phyloP scores from a whole-genome alignment of 2,888 invertebrate species.

The Beris morrisii region DNA sequence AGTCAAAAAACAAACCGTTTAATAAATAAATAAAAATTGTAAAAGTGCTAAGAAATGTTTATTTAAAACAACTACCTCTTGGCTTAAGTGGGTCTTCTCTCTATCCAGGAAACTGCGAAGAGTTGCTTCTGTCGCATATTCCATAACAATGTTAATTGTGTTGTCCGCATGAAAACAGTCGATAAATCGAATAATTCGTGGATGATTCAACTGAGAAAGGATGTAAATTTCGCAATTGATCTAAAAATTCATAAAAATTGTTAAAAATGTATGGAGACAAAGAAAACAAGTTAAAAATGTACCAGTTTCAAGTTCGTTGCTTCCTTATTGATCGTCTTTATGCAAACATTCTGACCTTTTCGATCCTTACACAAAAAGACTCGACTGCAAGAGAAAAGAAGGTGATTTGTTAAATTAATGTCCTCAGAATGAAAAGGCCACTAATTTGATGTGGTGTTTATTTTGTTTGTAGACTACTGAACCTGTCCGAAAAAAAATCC shows the following conservation, averaged over 20 bases:
- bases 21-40: conserved; percentile 10
- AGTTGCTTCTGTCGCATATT: conserved; percentile 51
- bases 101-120: conserved; percentile 45
- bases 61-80: no score
- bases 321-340: conserved; percentile 12
- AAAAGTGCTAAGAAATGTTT: neutral
- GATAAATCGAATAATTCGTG: conserved; percentile 50
- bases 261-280: neutral
- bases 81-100: no score
- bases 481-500: no score
- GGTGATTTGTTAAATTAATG: neutral
- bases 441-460: no score
- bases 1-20: conserved; percentile 20
- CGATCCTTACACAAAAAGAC: conserved; percentile 12
- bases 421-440: no score
- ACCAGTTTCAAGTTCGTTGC: neutral
- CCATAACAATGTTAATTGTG: conserved; percentile 53
- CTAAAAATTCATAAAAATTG: neutral
- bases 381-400: conserved; percentile 8
- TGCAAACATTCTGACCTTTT: conserved; percentile 2
- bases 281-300: neutral
- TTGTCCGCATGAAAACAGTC: conserved; percentile 47
- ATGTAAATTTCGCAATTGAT: conserved; percentile 46
- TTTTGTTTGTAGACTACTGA: no score
- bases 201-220: conserved; percentile 52